Conservation (phyloP, 2,888 invertebrate genomes). For the Calameuta filiformis region DNA sequence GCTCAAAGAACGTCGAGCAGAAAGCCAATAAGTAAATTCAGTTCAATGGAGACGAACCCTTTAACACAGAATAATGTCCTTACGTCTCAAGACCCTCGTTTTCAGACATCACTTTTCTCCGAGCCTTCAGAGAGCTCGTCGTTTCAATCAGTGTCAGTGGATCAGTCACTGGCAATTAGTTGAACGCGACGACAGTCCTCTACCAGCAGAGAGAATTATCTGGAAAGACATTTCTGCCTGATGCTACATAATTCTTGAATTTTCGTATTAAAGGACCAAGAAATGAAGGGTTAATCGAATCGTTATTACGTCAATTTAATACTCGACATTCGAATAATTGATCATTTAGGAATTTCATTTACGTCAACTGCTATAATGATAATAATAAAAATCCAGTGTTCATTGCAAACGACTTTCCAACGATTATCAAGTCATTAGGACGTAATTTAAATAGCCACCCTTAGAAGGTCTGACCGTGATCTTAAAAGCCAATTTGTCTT, state of each 20-base stretch:
- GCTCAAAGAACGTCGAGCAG: neutral
- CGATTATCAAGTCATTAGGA: neutral
- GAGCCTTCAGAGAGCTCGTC: neutral
- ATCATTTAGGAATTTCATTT: neutral
- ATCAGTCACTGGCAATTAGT: neutral
- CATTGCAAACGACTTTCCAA: neutral
- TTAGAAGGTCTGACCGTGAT: neutral
- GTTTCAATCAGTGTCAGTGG: neutral
- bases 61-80: neutral
- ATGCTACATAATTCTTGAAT: neutral
- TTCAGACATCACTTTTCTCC: neutral
- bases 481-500: neutral
- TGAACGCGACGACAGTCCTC: neutral
- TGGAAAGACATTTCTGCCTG: neutral
- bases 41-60: neutral
- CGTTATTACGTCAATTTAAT: neutral
- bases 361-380: neutral
- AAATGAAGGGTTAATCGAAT: neutral
- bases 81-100: neutral
- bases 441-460: neutral
- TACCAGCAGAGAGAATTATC: neutral
- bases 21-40: neutral
- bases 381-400: neutral
- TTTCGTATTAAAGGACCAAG: neutral
- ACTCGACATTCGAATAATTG: neutral